Evolutionary conservation across 2,113 vertebrate species (phyloP).

Genomic region (Puntigrus tetrazona): DNA sequence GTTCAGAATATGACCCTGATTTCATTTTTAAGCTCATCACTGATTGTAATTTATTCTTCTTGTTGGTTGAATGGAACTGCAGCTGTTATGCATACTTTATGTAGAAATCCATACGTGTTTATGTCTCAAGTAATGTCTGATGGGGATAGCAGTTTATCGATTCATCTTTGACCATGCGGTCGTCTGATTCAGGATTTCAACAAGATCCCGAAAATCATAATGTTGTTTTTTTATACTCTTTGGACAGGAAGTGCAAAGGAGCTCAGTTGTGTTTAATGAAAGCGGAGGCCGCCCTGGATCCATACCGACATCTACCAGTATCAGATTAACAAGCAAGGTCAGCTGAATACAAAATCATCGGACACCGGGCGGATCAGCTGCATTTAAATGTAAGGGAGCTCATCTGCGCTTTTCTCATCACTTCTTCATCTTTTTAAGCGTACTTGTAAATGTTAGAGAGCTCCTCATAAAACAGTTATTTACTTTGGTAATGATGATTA

Average conservation of each 20-base stretch:
- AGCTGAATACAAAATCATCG: conserved; percentile 93
- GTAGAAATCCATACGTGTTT: conserved; percentile 20
- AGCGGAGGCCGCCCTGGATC: conserved; percentile 96
- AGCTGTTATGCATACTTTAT: conserved; percentile 11
- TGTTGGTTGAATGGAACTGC: conserved; percentile 4
- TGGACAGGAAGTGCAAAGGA: conserved; percentile 88
- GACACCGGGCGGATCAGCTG: conserved; percentile 93
- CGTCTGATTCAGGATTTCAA: not conserved
- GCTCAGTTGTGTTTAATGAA: conserved; percentile 93
- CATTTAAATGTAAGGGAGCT: conserved; percentile 85
- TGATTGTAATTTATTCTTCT: conserved; percentile 39
- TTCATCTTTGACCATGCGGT: not conserved
- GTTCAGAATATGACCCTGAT: not conserved
- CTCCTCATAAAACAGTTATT: not conserved
- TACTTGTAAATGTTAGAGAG: conserved; percentile 19
- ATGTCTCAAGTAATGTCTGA: conserved; percentile 10
- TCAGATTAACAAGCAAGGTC: conserved; percentile 86
- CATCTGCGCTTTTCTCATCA: not conserved
- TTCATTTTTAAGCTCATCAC: conserved; percentile 2
- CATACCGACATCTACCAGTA: conserved; percentile 99
- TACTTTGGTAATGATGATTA: not conserved
- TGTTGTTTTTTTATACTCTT: not conserved
- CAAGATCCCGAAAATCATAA: not conserved
- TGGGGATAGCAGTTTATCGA: conserved; percentile 19
- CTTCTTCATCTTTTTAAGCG: not conserved